Base-by-base conservation (phyloP, 2,797 vertebrate genomes). In the Tapirus indicus region DNA sequence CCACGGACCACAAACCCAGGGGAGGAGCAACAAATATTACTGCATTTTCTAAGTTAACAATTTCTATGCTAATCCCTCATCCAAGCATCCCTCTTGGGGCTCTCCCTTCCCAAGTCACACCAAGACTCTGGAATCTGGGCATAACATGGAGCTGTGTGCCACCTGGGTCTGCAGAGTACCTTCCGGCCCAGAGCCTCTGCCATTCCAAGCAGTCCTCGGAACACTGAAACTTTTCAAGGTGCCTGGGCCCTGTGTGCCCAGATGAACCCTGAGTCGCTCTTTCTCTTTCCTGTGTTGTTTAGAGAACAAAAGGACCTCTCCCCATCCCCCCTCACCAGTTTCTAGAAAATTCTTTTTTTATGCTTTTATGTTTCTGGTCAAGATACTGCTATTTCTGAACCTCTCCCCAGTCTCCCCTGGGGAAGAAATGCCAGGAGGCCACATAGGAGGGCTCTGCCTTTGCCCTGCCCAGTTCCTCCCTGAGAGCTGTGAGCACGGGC, bases 131-230 rank as follows among this genome's bases (percentile, higher is more conserved):
- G 38, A 18, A 23, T 83, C 69, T 1, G 0, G 0, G 4, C 14
- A 4, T 80, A 18, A 23, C 17, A 5, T 1, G 5, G 47, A 41
- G 20, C 14, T 23, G 16, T 38, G 29, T 21, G 44, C 47, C 17
- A 1, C 10, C 23, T 0, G 2, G 16, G 14, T 52, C 44, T 56
- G 7, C 11, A 27, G n/a, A 52, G 16, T 0, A 0, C 25, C 17
- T 47, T 38, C 7, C 1, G 20, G 29, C 7, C 32, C 16, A 16
- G 32, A 25, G 11, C 17, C 20, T 52, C 38, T 41, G 54, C n/a
- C 71, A 16, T 32, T 27, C 14, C n/a, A 32, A 0, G 12, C 7
- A 6, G 0, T 54, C 47, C 14, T 60, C 75, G 41, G 16, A 35
- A 72, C 54, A 35, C 9, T 2, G 6, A 17, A 6, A 13, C 47